Base-by-base conservation (phyloP, 2,113 vertebrate genomes). In the Gnathonemus longibarbis region DNA sequence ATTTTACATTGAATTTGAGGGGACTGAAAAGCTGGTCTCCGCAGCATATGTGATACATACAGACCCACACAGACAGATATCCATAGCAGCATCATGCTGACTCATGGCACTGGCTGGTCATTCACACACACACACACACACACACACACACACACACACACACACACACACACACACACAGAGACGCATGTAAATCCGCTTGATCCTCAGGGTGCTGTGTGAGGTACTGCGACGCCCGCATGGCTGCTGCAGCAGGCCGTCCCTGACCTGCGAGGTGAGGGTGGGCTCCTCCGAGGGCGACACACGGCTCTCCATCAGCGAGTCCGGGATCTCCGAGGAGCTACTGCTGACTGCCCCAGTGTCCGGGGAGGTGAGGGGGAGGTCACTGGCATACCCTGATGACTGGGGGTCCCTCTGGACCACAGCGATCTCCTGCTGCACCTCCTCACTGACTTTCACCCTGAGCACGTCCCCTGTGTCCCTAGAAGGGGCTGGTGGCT, bases 331-430 rank as follows among this genome's bases (percentile, higher is more conserved):
- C 91, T 96, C 96, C 0, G 95, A 96, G 0, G 95, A 96, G 93
- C 95, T 95, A 46, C 93, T 92, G 92, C 93, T 94, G 74, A 95
- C 91, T 13, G 91, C 94, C 0, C 93, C 94, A 0, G 94, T 95
- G 74, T 94, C 96, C 1, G 95, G 95, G 17, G 96, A 96, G n/a
- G 95, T 96, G 77, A 95, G 90, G 0, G 93, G 95, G 45, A 95
- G 92, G 91, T 96, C 96, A 66, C 96, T 96, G 92, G 93, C 94
- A 9, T 96, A 96, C 53, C 96, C 96, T 0, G 96, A 96, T 89
- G 93, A 92, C 52, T 90, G 92, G 85, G 91, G 91, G 88, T 96
- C 96, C 90, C 46, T 1, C 58, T 90, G 91, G 5, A 15, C 90
- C 91, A 94, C 90, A 83, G n/a, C 2, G 19, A 95, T 92, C 7